phyloP scores from a whole-genome alignment of 2,797 vertebrate species.

The Poeciliopsis paucimaculata region DNA sequence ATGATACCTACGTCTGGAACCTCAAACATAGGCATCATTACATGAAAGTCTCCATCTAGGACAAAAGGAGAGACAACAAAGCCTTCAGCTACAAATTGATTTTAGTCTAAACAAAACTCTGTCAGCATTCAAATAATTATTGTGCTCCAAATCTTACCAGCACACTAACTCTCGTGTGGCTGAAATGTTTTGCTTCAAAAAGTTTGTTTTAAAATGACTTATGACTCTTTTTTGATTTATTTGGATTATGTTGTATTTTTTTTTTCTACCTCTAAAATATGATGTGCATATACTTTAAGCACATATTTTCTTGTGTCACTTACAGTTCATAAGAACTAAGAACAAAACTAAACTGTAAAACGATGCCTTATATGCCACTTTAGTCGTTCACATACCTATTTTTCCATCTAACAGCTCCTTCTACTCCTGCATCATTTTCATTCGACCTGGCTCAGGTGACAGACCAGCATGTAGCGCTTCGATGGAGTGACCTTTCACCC shows the following conservation, averaged over 20 bases:
- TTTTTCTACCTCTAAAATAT: background rate
- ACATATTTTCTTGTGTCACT: background rate
- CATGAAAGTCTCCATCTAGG: background rate
- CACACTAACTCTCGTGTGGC: background rate
- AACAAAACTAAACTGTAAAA: background rate
- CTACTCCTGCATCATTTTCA: slow-evolving; percentile 67
- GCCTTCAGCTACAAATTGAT: background rate
- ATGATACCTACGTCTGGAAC: background rate
- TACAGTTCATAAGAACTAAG: background rate
- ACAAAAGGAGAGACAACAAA: background rate
- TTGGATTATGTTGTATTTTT: background rate
- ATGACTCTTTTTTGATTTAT: background rate
- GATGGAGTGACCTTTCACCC: slow-evolving; percentile 74
- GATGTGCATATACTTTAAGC: background rate
- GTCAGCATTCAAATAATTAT: background rate
- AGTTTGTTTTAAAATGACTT: background rate
- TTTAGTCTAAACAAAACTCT: background rate
- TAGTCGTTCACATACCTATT: background rate
- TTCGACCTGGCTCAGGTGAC: slow-evolving; percentile 78
- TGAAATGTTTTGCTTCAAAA: background rate
- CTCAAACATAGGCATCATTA: background rate
- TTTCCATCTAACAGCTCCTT: slow-evolving; percentile 67
- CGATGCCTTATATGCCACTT: background rate
- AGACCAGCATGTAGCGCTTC: slow-evolving; percentile 80
- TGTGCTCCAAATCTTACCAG: background rate